A percentile compares a stretch with the other conserved stretches of the same genome.
These are phyloP conservation scores for Plemyria rubiginata DNA, from an alignment of 2,888 invertebrate species.

Conservation along the genomic window DNA sequence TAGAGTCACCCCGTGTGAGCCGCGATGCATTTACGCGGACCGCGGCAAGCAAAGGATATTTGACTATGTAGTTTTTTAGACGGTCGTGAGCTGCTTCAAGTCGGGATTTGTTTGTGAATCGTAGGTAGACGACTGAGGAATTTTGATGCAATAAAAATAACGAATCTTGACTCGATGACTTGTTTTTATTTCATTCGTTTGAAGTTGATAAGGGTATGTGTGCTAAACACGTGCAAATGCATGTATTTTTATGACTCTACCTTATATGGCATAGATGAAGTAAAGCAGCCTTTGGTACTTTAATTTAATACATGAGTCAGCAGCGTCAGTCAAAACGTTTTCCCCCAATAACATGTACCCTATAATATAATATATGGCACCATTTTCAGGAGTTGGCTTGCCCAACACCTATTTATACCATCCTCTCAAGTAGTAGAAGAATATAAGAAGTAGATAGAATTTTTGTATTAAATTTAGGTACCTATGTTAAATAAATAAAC, in stretches of 20 bases:
- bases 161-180: conserved; percentile 50
- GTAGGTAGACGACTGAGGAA: conserved; percentile 57
- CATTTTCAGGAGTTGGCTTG: too few species aligned
- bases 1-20: conserved; percentile 58
- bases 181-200: conserved; percentile 37
- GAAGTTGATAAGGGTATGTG: conserved; percentile 16
- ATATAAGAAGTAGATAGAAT: too few species aligned
- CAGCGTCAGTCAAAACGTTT: not conserved
- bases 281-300: not conserved
- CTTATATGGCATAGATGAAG: not conserved
- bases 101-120: conserved; percentile 74
- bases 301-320: not conserved
- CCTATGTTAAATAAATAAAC: too few species aligned
- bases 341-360: too few species aligned
- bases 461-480: too few species aligned
- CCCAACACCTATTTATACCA: too few species aligned
- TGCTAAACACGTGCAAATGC: conserved; percentile 14
- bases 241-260: not conserved
- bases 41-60: conserved; percentile 78
- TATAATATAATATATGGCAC: too few species aligned
- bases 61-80: conserved; percentile 77
- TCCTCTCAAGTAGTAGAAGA: too few species aligned
- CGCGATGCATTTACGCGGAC: conserved; percentile 70
- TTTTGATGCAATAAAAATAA: conserved; percentile 64
- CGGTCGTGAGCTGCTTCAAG: conserved; percentile 69